Evolutionary conservation across 2,888 invertebrate genomes (phyloP).

Genomic region (Patella caerulea): DNA sequence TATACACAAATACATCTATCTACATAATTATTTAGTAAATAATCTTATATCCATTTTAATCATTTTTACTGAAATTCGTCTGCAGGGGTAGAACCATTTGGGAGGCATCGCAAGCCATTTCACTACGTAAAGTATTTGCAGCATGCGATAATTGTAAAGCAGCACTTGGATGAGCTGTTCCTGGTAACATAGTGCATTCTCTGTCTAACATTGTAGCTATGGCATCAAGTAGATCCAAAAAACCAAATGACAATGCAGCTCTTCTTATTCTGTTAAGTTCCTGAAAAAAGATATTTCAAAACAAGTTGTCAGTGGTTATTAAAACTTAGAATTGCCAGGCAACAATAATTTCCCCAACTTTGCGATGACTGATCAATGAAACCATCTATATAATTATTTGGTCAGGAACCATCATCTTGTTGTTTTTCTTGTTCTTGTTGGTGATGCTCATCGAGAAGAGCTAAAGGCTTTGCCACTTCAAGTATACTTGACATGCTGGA

Average conservation of each 20-base stretch:
- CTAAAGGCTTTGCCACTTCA: too few relatives aligned
- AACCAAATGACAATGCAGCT: conserved; percentile 92
- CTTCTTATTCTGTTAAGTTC: conserved; percentile 91
- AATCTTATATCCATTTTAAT: neutral
- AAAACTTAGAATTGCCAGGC: too few relatives aligned
- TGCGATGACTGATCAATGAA: too few relatives aligned
- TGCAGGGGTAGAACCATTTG: conserved; percentile 62
- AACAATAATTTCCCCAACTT: too few relatives aligned
- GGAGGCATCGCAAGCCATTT: conserved; percentile 57
- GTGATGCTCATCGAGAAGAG: too few relatives aligned
- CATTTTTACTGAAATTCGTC: conserved; percentile 64
- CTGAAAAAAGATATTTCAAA: conserved; percentile 72
- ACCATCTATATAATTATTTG: too few relatives aligned
- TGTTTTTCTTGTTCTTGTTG: too few relatives aligned
- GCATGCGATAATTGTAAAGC: conserved; percentile 91
- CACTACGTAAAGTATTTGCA: conserved; percentile 84
- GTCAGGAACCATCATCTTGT: too few relatives aligned
- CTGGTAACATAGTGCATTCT: conserved; percentile 86
- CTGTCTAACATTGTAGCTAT: conserved; percentile 90
- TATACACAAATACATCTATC: too few relatives aligned
- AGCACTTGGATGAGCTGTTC: conserved; percentile 86
- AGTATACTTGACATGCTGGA: too few relatives aligned
- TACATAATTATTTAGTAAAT: too few relatives aligned
- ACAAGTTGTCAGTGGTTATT: too few relatives aligned
- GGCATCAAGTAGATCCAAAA: conserved; percentile 88